Evolutionary conservation across 1,140 invertebrate genomes (phyloP), one percentile per base, ranked within the genome.

Genomic region (Oreohelix idahoensis): DNA sequence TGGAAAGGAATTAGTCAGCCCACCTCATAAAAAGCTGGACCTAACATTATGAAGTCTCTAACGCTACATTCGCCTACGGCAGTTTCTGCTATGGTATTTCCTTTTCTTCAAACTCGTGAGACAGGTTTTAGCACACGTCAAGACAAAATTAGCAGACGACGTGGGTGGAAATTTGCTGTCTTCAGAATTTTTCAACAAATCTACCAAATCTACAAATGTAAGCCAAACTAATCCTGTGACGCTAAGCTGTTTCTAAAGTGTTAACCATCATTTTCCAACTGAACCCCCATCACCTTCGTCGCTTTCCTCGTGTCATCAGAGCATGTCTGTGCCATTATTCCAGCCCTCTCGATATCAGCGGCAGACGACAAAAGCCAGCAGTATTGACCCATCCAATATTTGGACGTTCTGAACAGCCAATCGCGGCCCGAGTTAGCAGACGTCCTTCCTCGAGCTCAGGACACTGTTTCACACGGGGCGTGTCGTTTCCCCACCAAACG

Each of bases 341-440:
- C 63, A 32, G 29, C 29, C 63, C 63, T 35, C 29, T 29, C 5
- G 29, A 32, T 10, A 29, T 35, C 11, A 32, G 29, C 63, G 29
- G 63, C 63, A 66, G 63, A 66, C n/a, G 63, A 66, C 63, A 66
- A 66, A 17, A 66, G 17, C 63, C 32, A 2, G 63, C 29, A 8
- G 63, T 74, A 74, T 74, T 74, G 71, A 74, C 71, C 71, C 38
- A 11, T 74, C 70, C 36, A 74, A 74, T 74, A 74, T 74, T 74
- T 39, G 35, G 38, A 5, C 38, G 1, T 39, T 49, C 71, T 11
- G 2, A 11, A 1, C 38, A 74, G 71, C 71, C 71, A 74, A 74
- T 74, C 36, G 23, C 11, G 8, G 71, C 2, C 20, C 69, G 13
- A 35, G 32, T 5, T 39, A 5, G 2, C n/a, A 2, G 29, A 35